Evolutionary conservation across 2,797 vertebrate species (phyloP), one percentile per base, ranked within the genome.

Genomic region (Sebastes variabilis): DNA sequence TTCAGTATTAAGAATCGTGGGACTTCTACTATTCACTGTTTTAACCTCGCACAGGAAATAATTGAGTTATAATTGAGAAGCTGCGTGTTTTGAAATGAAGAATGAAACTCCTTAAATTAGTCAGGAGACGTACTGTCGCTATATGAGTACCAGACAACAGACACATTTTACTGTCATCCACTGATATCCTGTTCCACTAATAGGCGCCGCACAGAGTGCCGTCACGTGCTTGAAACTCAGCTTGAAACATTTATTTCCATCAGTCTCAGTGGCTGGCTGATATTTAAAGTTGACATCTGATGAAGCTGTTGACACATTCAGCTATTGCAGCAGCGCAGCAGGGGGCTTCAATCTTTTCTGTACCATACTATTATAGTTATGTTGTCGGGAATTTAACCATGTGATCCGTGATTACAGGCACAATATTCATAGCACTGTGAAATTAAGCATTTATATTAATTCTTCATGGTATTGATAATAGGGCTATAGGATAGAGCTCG

Each of bases 271-370:
- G 72, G 64, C 34, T 20, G 69, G 69, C 30, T 4, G 70, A 77
- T 85, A 87, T 87, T 81, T 90, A 66, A 83, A 85, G 82, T 66
- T 79, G 82, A 80, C 73, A 73, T 84, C 70, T 77, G 83, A 89
- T 58, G 52, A 81, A 74, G 69, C 7, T 56, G 70, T 65, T 84
- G 82, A 84, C 83, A 71, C 38, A 24, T 76, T 79, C 54, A 49
- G 78, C 66, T 58, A 66, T 34, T 61, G 65, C 60, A 38, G 18
- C 12, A 38, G 60, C 22, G 20, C 36, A 18, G 68, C n/a, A 32
- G 61, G 18, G 4, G 9, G 42, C 10, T 34, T 18, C 36, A 30
- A 42, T 18, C 20, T 24, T 70, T 61, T 59, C 25, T 74, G 32
- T 16, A 9, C 66, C 3, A 5, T n/a, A 5, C 72, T 54, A 74